Percentiles rank a stretch among this genome's conserved stretches.
These are phyloP conservation scores for Passer montanus DNA, from an alignment of 2,113 vertebrate species.

Conservation along the genomic window DNA sequence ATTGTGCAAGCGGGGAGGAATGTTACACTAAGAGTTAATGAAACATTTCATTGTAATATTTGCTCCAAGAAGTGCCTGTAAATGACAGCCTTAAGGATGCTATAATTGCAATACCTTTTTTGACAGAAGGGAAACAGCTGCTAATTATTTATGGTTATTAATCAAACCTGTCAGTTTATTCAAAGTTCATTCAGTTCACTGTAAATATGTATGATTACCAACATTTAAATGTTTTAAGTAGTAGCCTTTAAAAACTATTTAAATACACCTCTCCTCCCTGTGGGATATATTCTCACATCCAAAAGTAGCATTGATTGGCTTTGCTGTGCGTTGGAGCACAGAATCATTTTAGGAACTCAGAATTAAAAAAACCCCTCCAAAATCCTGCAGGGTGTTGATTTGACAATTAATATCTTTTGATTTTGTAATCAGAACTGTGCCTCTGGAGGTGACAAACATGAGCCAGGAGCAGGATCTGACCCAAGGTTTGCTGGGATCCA, in stretches of 20 bases:
- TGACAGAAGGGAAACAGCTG: conserved; percentile 4
- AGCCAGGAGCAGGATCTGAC: not conserved
- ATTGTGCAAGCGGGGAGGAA: not conserved
- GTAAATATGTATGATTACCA: not conserved
- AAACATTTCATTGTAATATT: not conserved
- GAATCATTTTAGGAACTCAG: not conserved
- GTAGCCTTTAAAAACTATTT: not conserved
- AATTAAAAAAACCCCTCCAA: not conserved
- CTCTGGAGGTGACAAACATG: not conserved
- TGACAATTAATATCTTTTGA: not conserved
- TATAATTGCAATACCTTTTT: not conserved
- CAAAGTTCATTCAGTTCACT: not conserved
- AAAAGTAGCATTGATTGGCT: not conserved
- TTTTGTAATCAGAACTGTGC: not conserved
- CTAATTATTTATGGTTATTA: conserved; percentile 34
- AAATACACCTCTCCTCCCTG: not conserved
- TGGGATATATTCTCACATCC: not conserved
- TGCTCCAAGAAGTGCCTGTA: not conserved
- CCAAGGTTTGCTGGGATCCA: not conserved
- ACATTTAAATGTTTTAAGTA: not conserved
- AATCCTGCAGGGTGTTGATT: not conserved
- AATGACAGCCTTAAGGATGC: conserved; percentile 2
- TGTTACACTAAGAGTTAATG: not conserved
- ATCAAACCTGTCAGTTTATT: not conserved
- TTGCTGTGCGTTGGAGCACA: not conserved